Evolutionary conservation across 1,140 invertebrate species (phyloP).

Genomic region (Eueides isabella): DNA sequence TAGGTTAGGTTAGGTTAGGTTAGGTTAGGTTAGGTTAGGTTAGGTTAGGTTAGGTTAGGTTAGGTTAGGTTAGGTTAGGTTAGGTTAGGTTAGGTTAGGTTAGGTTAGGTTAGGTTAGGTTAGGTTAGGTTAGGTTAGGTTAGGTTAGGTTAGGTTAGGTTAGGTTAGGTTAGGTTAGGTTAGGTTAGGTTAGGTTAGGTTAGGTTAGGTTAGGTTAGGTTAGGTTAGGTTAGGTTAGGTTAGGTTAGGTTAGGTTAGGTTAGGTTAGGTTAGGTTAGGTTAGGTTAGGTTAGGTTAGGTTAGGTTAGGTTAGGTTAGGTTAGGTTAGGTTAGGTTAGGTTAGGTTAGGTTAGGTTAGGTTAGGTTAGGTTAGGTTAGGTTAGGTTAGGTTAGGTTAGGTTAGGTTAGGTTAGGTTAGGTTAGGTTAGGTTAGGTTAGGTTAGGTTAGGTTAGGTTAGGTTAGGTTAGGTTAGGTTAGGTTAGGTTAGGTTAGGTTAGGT

Average conservation of each 20-base stretch:
- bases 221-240: conserved; percentile 19
- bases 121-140: conserved; percentile 24
- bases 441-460: conserved; percentile 4
- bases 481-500: conserved; percentile 26
- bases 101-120: conserved; percentile 26
- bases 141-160: conserved; percentile 20
- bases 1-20: conserved; percentile 26
- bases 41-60: conserved; percentile 26
- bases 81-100: conserved; percentile 26
- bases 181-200: conserved; percentile 19
- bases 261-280: conserved; percentile 19
- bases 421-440: conserved; percentile 24
- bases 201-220: conserved; percentile 20
- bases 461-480: conserved; percentile 25
- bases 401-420: conserved; percentile 26
- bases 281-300: conserved; percentile 20
- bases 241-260: conserved; percentile 20
- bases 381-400: conserved; percentile 25
- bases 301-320: conserved; percentile 19
- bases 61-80: conserved; percentile 26
- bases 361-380: conserved; percentile 20
- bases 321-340: conserved; percentile 20
- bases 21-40: conserved; percentile 26
- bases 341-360: conserved; percentile 19
- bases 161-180: conserved; percentile 20